Conservation (phyloP, 2,888 invertebrate species). For the Apoderus coryli region DNA sequence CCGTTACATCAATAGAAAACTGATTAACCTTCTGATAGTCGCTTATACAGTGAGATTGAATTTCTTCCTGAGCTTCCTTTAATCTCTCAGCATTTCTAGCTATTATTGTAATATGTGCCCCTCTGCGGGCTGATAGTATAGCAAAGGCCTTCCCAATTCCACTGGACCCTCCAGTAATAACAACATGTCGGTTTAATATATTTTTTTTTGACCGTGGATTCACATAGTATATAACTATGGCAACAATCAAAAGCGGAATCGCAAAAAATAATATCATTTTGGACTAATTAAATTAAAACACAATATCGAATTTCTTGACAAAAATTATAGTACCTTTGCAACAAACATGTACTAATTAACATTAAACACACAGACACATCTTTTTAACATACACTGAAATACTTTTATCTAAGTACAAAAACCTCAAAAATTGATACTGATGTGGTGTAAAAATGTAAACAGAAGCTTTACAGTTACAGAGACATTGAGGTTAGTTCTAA, state of each 20-base stretch:
- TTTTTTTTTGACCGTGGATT: constrained; percentile 24
- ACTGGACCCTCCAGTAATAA: constrained; percentile 87
- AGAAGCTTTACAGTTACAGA: no score
- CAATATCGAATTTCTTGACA: no score
- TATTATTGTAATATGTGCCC: constrained; percentile 82
- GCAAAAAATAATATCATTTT: constrained; percentile 12
- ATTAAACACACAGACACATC: no score
- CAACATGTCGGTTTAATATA: constrained; percentile 43
- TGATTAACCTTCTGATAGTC: constrained; percentile 45
- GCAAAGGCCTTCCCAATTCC: constrained; percentile 87
- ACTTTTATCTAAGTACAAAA: no score
- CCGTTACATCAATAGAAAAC: constrained; percentile 53
- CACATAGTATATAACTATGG: constrained; percentile 8
- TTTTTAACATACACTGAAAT: no score
- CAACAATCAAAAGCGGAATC: constrained; percentile 10
- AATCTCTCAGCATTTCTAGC: constrained; percentile 67
- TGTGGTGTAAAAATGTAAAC: no score
- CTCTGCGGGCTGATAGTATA: constrained; percentile 56
- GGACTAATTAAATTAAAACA: no score
- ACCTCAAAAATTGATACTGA: no score
- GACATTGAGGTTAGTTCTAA: no score
- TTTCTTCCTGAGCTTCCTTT: constrained; percentile 44
- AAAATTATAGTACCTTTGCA: no score
- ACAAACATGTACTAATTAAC: no score
- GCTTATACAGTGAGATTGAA: constrained; percentile 35